Percentiles rank a stretch among this genome's conserved stretches.
These are phyloP conservation scores for Mamestra configurata DNA, from an alignment of 1,140 invertebrate species.

Conservation along the genomic window DNA sequence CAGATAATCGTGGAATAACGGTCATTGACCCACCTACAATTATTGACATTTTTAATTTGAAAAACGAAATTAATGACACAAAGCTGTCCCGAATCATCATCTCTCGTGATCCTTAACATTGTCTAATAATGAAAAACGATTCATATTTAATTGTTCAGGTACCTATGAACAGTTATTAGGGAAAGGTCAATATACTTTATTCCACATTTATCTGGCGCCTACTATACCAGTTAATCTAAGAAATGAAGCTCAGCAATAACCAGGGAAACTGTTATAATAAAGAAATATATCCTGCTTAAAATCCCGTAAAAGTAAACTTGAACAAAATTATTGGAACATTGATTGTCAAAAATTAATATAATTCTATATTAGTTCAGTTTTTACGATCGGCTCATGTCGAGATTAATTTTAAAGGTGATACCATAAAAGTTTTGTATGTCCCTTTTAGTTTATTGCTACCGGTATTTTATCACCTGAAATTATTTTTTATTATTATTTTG, in stretches of 20 bases:
- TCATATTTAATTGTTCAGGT: too few relatives aligned
- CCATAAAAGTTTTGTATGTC: slow-evolving; percentile 18
- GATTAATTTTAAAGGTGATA: slow-evolving; percentile 31
- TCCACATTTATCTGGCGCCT: too few relatives aligned
- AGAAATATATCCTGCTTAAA: slow-evolving; percentile 8
- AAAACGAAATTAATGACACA: too few relatives aligned
- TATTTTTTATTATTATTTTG: slow-evolving; percentile 30
- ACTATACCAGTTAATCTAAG: too few relatives aligned
- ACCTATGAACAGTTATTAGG: too few relatives aligned
- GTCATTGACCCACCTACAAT: too few relatives aligned
- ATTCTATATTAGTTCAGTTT: slow-evolving; percentile 13
- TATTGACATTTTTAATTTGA: too few relatives aligned
- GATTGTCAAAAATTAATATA: slow-evolving; percentile 31
- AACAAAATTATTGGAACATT: slow-evolving; percentile 20
- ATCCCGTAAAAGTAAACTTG: slow-evolving; percentile 3
- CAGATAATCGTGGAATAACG: too few relatives aligned
- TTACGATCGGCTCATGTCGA: slow-evolving; percentile 29
- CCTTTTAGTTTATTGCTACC: slow-evolving; percentile 27
- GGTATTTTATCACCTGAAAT: slow-evolving; percentile 15
- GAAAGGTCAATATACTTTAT: too few relatives aligned
- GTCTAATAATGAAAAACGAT: too few relatives aligned
- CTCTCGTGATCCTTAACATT: too few relatives aligned
- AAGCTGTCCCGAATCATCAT: too few relatives aligned
- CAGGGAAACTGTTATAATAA: background rate
- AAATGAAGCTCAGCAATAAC: background rate